phyloP scores from a whole-genome alignment of 2,888 invertebrate genomes.

The Caenorhabditis sulstoni region DNA sequence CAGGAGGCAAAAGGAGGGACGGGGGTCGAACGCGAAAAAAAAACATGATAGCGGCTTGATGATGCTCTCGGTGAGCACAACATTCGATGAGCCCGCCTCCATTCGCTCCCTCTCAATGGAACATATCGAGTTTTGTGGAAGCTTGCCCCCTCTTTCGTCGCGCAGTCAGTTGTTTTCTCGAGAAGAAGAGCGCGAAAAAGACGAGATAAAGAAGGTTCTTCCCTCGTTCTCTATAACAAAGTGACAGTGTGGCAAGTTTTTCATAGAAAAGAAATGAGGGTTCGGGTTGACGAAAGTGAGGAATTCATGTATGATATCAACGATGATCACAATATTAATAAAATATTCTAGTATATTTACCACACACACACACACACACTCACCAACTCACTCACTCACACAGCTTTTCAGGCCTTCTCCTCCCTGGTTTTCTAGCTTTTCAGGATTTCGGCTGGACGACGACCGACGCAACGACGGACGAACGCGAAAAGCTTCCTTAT shows the following conservation, averaged over 20 bases:
- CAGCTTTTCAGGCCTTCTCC: not conserved
- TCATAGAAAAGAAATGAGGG: not conserved
- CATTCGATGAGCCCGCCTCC: slow-evolving; percentile 18
- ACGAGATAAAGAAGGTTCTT: too few species aligned
- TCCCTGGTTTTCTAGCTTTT: too few species aligned
- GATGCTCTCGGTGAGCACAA: slow-evolving; percentile 29
- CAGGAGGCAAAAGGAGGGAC: not conserved
- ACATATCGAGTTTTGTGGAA: slow-evolving; percentile 12
- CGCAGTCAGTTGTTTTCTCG: not conserved
- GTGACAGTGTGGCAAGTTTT: slow-evolving; percentile 5
- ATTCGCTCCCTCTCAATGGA: not conserved
- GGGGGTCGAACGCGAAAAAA: slow-evolving; percentile 20
- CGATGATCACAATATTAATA: slow-evolving; percentile 56
- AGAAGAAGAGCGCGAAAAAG: not conserved
- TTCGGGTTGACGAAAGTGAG: slow-evolving; percentile 15
- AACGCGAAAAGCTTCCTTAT: too few species aligned
- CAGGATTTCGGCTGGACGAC: too few species aligned
- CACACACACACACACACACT: not conserved
- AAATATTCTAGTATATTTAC: slow-evolving; percentile 58
- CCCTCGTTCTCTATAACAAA: not conserved
- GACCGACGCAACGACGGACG: too few species aligned
- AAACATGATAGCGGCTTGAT: slow-evolving; percentile 52
- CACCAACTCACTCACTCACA: not conserved
- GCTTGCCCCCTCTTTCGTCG: not conserved
- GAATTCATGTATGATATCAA: slow-evolving; percentile 47